A percentile compares a stretch with the other conserved stretches of the same genome.
These are phyloP conservation scores for Galeopsomyia nigrocyanea DNA, from an alignment of 2,888 invertebrate species.

Conservation along the genomic window DNA sequence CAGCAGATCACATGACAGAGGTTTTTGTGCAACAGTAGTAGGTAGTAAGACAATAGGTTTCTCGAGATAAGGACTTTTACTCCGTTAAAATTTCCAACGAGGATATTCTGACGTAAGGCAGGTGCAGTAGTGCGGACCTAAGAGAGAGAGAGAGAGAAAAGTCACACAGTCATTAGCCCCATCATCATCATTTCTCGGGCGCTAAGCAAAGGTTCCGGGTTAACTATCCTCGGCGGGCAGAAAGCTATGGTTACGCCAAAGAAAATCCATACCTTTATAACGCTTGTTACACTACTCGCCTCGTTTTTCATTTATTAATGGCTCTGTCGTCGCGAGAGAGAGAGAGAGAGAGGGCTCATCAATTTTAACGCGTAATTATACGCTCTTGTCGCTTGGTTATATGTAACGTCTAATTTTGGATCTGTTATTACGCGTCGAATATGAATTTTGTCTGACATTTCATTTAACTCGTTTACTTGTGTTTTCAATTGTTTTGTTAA, in stretches of 20 bases:
- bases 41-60: not conserved
- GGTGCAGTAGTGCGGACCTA: not conserved
- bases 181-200: slow-evolving; percentile 10
- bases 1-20: not conserved
- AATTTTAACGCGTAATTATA: too few relatives aligned
- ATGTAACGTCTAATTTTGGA: too few relatives aligned
- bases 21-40: not conserved
- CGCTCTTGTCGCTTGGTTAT: too few relatives aligned
- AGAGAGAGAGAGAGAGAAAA: slow-evolving; percentile 16
- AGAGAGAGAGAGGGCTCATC: too few relatives aligned
- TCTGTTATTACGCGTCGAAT: too few relatives aligned
- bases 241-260: not conserved
- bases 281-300: too few relatives aligned
- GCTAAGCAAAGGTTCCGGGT: not conserved
- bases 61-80: slow-evolving; percentile 22
- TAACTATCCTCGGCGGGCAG: not conserved
- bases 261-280: not conserved
- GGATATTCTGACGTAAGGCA: slow-evolving; percentile 11
- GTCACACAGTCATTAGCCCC: slow-evolving; percentile 14
- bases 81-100: slow-evolving; percentile 30
- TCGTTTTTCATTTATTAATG: too few relatives aligned
- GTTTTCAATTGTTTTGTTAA: too few relatives aligned
- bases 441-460: too few relatives aligned
- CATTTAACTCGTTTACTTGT: too few relatives aligned
- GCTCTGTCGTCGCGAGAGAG: too few relatives aligned